phyloP scores from a whole-genome alignment of 2,113 vertebrate genomes.

The Acrocephalus kingi region DNA sequence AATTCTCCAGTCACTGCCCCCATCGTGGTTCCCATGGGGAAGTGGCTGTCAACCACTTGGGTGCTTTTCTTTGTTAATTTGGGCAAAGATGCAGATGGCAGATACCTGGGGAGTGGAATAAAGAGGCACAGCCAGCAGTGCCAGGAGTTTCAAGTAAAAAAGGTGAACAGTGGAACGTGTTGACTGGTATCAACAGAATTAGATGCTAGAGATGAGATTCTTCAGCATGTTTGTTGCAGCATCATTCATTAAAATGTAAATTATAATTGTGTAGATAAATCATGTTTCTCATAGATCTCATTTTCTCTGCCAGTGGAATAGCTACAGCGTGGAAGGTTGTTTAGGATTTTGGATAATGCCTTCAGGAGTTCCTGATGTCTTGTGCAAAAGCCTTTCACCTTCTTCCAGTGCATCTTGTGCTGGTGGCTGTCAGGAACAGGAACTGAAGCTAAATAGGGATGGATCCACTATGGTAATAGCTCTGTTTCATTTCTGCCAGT shows the following conservation, averaged over 20 bases:
- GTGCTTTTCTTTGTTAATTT: background rate
- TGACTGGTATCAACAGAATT: background rate
- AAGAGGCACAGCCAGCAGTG: background rate
- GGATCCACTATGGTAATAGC: background rate
- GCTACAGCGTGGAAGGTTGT: background rate
- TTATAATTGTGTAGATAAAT: background rate
- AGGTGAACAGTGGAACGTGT: background rate
- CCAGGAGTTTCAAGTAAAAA: background rate
- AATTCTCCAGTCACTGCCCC: background rate
- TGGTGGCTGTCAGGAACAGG: background rate
- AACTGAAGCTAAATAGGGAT: fast-evolving
- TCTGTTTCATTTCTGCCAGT: background rate
- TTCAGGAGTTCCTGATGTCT: background rate
- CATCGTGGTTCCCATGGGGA: background rate
- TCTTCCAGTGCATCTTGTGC: background rate
- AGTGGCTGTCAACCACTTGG: background rate
- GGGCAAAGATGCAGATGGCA: background rate
- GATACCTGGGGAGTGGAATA: background rate
- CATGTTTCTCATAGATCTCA: background rate
- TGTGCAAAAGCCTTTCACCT: background rate
- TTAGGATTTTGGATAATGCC: background rate
- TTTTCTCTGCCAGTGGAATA: background rate
- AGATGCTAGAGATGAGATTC: background rate
- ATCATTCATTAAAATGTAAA: background rate
- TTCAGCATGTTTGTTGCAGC: background rate